phyloP scores from a whole-genome alignment of 2,797 vertebrate species.

The Psittacula echo region DNA sequence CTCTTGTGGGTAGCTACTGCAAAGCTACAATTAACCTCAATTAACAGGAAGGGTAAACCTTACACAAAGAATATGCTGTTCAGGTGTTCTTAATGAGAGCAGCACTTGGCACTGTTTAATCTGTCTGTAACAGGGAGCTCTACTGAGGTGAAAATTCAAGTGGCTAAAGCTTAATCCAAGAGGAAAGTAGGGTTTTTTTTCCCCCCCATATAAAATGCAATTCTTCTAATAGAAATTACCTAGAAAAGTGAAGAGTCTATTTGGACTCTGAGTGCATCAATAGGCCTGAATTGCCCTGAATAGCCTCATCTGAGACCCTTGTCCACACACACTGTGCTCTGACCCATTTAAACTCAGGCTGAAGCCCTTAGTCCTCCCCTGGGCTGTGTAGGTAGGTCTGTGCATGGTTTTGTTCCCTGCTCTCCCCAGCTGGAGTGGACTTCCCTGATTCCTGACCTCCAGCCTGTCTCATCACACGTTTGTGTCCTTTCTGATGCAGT shows the following conservation, averaged over 20 bases:
- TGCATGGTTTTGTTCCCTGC: neutral
- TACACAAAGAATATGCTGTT: neutral
- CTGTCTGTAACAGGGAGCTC: neutral
- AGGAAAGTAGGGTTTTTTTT: neutral
- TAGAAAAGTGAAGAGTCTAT: neutral
- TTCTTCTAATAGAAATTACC: neutral
- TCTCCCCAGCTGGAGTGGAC: neutral
- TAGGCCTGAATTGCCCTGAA: neutral
- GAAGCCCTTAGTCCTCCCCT: neutral
- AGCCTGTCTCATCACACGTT: neutral
- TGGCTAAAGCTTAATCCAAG: neutral
- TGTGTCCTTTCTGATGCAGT: neutral
- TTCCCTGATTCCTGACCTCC: neutral
- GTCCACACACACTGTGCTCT: neutral
- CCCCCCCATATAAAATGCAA: neutral
- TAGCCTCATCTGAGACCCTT: neutral
- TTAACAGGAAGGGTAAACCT: slow-evolving; percentile 41
- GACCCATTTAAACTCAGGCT: neutral
- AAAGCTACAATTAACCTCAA: slow-evolving; percentile 46
- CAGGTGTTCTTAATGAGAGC: slow-evolving; percentile 31
- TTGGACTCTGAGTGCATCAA: neutral
- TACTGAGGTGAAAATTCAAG: slow-evolving; percentile 36
- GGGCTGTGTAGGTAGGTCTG: neutral
- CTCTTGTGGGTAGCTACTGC: neutral
- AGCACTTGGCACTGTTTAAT: neutral